Evolutionary conservation across 2,888 invertebrate genomes (phyloP), one percentile per base, ranked within the genome.

Genomic region (Tholera decimalis): DNA sequence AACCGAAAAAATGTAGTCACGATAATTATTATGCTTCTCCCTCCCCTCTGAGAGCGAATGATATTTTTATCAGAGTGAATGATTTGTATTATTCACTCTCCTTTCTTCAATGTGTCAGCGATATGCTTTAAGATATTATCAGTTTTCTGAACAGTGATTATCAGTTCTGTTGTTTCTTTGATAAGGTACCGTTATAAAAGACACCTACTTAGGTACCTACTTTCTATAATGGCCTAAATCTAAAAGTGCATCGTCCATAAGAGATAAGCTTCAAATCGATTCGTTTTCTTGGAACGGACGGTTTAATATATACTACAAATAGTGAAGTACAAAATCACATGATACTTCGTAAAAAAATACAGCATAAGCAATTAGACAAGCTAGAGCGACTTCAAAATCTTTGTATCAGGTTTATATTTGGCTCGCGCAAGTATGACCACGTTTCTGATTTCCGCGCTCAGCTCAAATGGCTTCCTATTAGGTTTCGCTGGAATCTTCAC

Each of bases 181-280:
- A 69, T 67, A 67, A 67, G 50, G 18, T 15, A 13, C 24, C 11
- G 22, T 59, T 43, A 44, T 44, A 44, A 50, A 46, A 69, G 39
- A 18, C 44, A 49, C 58, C 41, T 33, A 3, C 58, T 47, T 33
- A 3, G 15, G 30, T 13, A 41, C 28, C 35, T 35, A 37, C 37
- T 67, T 50, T 51, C 37, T 50, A n/a, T 37, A 37, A 46, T 51
- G 44, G 11, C 44, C 60, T 51, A 22, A 39, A 69, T 67, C 1
- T 9, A 20, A 44, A 39, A 50, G 30, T 59, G 59, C 59, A 68
- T 1, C 13, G 13, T 55, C 8, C 0, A 26, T 30, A 30, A 46
- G 6, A 54, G 51, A 51, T 64, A 39, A 24, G 22, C 18, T 43
- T 18, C 0, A 15, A 26, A 26, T n/a, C 0, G 18, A 28, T 13